phyloP scores from a whole-genome alignment of 2,113 vertebrate genomes.

The Corvus hawaiiensis region DNA sequence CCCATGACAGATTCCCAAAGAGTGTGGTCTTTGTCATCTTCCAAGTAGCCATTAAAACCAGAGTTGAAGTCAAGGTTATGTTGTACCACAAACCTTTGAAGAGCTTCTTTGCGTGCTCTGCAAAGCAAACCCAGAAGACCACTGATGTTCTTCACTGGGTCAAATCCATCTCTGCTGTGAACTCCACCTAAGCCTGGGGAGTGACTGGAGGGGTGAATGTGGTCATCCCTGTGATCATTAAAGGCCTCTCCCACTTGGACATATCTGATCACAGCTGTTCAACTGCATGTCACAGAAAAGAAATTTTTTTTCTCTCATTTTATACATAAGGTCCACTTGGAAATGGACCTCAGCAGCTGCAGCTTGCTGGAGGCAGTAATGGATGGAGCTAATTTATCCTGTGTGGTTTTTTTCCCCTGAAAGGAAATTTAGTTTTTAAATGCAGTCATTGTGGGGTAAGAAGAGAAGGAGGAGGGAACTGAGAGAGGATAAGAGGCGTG shows the following conservation, averaged over 20 bases:
- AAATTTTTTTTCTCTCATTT: neutral
- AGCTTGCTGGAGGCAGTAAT: neutral
- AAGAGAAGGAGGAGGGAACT: constrained; percentile 11
- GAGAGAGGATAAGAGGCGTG: neutral
- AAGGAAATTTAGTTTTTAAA: constrained; percentile 2
- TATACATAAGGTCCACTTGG: neutral
- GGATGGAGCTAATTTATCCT: neutral
- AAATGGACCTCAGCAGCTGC: neutral
- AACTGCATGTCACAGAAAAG: neutral
- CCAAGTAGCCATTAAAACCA: constrained; percentile 23
- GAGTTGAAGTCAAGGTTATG: constrained; percentile 65
- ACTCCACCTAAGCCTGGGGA: constrained; percentile 4
- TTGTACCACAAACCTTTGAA: constrained; percentile 45
- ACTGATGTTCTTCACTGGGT: neutral
- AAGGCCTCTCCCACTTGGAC: neutral
- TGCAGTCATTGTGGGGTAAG: neutral
- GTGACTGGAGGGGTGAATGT: neutral
- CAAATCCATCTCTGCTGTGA: neutral
- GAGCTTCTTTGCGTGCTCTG: constrained; percentile 2
- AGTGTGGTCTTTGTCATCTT: constrained; percentile 49
- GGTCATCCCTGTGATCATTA: neutral
- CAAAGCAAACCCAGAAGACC: neutral
- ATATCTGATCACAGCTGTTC: neutral
- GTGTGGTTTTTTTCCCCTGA: neutral
- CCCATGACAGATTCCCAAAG: constrained; percentile 14